Base-by-base conservation (phyloP, 2,797 vertebrate genomes). In the Sebastiscus tertius region DNA sequence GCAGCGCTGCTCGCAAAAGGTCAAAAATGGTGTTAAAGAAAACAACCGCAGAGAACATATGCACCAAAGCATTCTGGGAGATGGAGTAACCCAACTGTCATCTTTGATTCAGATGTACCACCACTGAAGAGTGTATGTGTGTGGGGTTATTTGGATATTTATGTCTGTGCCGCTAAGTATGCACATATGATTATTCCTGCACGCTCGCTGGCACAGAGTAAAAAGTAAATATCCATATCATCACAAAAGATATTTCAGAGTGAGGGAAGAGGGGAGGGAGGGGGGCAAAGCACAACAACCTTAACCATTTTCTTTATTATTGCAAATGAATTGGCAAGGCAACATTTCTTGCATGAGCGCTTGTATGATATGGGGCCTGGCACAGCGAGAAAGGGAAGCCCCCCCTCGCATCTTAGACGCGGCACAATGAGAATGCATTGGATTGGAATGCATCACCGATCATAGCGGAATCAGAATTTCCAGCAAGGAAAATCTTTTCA, bases 401-500 rank as follows among this genome's bases (percentile, higher is more conserved):
- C 88, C 85, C 83, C 69, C 72, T 65, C 39, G 96, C 96, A 96
- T 98, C 97, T 97, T 96, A 98, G 96, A 96, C 94, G 95, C 95
- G 93, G 95, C 97, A 99, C 97, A 99, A 98, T 98, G 97, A 96
- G 96, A 98, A 98, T 96, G 97, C 97, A 97, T 96, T 96, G 97
- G 97, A 97, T 98, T 96, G 97, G 97, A 99, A 99, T 99, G 98
- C 97, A 96, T 99, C 97, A 97, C 96, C 96, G 97, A 99, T 99
- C 98, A 99, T 97, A 98, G 98, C 92, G 94, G 97, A 99, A 99
- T 99, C 97, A 97, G 97, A 98, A 98, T 99, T 99, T 99, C 97
- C 97, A 98, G 97, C 98, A 97, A 99, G 98, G 97, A 98, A 98
- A 99, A 99, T 98, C 98, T 99, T 98, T 99, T 99, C 98, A 99